These are phyloP conservation scores for Dipodomys ordii DNA, from an alignment of 2,113 vertebrate genomes.

Conservation along the genomic window DNA sequence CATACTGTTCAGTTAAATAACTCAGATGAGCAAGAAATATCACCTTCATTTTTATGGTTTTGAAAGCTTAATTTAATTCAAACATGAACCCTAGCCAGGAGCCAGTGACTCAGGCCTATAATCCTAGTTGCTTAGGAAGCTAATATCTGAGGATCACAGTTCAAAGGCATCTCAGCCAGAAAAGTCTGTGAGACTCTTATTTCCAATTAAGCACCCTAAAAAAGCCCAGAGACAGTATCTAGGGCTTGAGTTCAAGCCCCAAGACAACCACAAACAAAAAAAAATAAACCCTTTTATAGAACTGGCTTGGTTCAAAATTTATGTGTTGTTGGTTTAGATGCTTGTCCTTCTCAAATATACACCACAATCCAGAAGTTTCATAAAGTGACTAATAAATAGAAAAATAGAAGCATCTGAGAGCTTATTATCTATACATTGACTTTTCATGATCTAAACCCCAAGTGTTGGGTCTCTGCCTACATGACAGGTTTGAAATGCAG, in stretches of 20 bases:
- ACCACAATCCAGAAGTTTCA: not conserved
- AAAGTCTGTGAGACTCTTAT: too few species aligned
- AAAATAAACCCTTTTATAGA: not conserved
- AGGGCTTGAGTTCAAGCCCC: too few species aligned
- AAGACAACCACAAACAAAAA: too few species aligned
- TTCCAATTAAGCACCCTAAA: too few species aligned
- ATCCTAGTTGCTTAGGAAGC: too few species aligned
- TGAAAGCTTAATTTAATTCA: not conserved
- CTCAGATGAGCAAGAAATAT: not conserved
- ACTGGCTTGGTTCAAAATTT: not conserved
- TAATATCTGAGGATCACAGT: too few species aligned
- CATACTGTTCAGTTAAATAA: not conserved
- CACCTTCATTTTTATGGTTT: not conserved
- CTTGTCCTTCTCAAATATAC: not conserved
- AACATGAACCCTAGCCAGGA: not conserved
- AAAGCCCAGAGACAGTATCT: too few species aligned
- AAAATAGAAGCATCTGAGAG: rapidly evolving
- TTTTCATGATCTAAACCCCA: not conserved
- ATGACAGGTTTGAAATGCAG: not conserved
- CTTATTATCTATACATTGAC: not conserved
- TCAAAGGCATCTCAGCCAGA: too few species aligned
- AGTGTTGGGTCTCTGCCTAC: not conserved
- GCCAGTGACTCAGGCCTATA: too few species aligned
- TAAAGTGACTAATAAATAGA: not conserved
- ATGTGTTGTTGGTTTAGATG: not conserved